phyloP scores from a whole-genome alignment of 2,888 invertebrate species.

The Glyphotaelius pellucidus region DNA sequence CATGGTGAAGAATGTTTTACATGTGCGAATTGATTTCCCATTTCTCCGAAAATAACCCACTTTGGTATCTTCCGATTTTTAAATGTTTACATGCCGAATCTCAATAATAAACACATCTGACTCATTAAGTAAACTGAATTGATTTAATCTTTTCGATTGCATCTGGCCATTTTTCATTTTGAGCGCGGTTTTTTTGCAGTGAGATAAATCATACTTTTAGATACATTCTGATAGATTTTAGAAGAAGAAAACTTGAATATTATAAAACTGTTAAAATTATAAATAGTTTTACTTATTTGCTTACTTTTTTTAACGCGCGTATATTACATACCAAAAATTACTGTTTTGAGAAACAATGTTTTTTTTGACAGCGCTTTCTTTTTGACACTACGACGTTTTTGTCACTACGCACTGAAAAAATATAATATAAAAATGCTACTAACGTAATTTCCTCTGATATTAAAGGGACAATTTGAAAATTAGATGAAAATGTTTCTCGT shows the following conservation, averaged over 20 bases:
- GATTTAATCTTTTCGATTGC: conserved; percentile 36
- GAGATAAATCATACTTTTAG: neutral
- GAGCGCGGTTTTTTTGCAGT: neutral
- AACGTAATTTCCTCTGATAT: neutral
- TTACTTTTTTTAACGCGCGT: neutral
- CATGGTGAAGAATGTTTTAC: neutral
- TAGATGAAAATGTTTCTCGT: neutral
- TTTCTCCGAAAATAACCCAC: conserved; percentile 47
- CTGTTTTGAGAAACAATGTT: neutral
- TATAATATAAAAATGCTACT: neutral
- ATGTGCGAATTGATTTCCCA: conserved; percentile 49
- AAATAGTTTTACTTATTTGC: neutral
- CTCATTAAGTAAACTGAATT: conserved; percentile 47
- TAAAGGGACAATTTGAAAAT: neutral
- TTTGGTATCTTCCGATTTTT: conserved; percentile 49
- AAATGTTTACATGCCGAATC: conserved; percentile 51
- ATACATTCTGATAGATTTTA: neutral
- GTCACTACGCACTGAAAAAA: neutral
- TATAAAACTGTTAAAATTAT: neutral
- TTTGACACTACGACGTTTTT: neutral
- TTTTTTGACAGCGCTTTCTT: neutral
- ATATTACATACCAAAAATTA: neutral
- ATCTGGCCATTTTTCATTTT: conserved; percentile 13
- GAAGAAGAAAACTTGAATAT: neutral
- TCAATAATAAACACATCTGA: conserved; percentile 52